Evolutionary conservation across 2,888 invertebrate species (phyloP).

Genomic region (Lymantria monacha): DNA sequence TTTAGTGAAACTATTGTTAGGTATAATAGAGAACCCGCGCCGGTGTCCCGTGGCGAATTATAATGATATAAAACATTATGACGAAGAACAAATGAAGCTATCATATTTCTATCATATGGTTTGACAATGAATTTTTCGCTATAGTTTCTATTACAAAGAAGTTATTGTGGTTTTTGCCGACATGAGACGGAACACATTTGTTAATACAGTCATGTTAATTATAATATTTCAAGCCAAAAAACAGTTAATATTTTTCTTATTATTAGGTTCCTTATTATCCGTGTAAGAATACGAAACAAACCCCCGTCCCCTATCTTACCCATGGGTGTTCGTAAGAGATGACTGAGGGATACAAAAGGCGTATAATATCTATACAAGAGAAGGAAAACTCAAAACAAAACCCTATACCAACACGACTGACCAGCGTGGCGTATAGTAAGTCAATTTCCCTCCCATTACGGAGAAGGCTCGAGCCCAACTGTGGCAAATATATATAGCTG

Average conservation of each 20-base stretch:
- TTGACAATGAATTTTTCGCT: constrained; percentile 44
- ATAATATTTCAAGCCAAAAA: constrained; percentile 1
- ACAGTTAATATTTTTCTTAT: neutral
- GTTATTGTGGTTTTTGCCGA: constrained; percentile 35
- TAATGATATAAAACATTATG: constrained; percentile 71
- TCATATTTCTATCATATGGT: constrained; percentile 67
- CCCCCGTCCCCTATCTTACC: too few relatives aligned
- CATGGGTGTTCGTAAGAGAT: too few relatives aligned
- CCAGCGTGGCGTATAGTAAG: too few relatives aligned
- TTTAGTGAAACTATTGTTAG: constrained; percentile 71
- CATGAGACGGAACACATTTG: constrained; percentile 25
- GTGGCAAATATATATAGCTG: too few relatives aligned
- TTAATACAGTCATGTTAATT: constrained; percentile 14
- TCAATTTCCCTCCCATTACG: too few relatives aligned
- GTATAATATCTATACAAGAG: too few relatives aligned
- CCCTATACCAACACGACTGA: too few relatives aligned
- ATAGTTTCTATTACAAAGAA: constrained; percentile 25
- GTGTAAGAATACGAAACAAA: too few relatives aligned
- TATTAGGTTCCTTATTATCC: too few relatives aligned
- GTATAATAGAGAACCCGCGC: constrained; percentile 60
- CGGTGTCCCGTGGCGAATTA: constrained; percentile 70
- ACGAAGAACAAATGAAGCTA: constrained; percentile 74
- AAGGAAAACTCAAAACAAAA: too few relatives aligned
- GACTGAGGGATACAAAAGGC: too few relatives aligned
- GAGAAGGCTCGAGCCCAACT: too few relatives aligned